phyloP scores from a whole-genome alignment of 1,140 invertebrate genomes.

The Listronotus oregonensis region DNA sequence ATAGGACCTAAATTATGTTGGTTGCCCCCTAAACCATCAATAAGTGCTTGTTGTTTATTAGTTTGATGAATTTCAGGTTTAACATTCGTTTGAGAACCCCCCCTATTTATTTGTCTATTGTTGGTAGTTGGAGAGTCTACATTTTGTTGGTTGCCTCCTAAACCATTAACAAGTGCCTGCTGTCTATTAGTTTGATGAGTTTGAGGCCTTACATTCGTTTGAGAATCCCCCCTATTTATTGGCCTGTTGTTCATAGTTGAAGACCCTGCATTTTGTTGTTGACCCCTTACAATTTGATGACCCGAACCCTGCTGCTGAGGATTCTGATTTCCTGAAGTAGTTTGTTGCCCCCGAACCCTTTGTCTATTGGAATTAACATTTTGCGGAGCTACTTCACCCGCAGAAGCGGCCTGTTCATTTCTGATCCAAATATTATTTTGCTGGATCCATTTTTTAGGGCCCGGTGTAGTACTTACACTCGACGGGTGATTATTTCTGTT shows the following conservation, averaged over 20 bases:
- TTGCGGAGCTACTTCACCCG: not conserved
- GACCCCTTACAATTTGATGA: not conserved
- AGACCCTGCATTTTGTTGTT: not conserved
- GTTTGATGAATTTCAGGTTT: slow-evolving; percentile 3
- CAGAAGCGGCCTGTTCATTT: slow-evolving; percentile 22
- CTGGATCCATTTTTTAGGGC: slow-evolving; percentile 35
- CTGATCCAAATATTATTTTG: slow-evolving; percentile 39
- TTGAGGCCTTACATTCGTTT: slow-evolving; percentile 12
- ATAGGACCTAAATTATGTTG: slow-evolving; percentile 1
- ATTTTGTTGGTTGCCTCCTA: slow-evolving; percentile 4
- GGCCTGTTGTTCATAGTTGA: not conserved
- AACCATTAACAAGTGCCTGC: slow-evolving; percentile 10
- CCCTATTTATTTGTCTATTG: slow-evolving; percentile 5
- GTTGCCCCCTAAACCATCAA: slow-evolving; percentile 4
- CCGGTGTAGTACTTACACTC: slow-evolving; percentile 13
- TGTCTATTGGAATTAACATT: not conserved
- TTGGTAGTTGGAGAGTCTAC: not conserved
- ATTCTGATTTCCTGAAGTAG: no score
- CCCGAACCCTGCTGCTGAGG: no score
- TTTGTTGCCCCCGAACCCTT: not conserved
- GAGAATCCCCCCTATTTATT: slow-evolving; percentile 11
- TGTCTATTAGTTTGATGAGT: slow-evolving; percentile 1
- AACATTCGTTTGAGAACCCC: slow-evolving; percentile 1
- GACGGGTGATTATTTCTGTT: slow-evolving; percentile 6
- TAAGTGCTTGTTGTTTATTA: slow-evolving; percentile 6